Evolutionary conservation across 2,797 vertebrate genomes (phyloP).

Genomic region (Amazonetta brasiliensis): DNA sequence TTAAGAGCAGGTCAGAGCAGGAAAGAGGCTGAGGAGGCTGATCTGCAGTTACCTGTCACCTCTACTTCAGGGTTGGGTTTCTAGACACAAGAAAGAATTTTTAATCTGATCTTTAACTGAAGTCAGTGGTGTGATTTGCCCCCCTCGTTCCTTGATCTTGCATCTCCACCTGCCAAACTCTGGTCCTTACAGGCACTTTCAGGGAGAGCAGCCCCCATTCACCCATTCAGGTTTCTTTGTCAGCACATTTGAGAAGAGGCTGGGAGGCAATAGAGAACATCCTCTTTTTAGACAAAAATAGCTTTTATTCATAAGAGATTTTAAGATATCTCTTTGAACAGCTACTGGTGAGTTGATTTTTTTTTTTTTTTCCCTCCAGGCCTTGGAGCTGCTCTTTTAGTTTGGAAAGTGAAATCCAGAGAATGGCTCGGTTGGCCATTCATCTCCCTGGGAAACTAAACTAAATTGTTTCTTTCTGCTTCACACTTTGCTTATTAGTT

Average conservation of each 20-base stretch:
- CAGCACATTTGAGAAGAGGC: conserved; percentile 46
- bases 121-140: neutral
- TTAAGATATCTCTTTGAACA: conserved; percentile 48
- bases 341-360: conserved; percentile 7
- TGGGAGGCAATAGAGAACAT: conserved; percentile 36
- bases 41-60: neutral
- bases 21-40: neutral
- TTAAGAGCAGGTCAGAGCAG: neutral
- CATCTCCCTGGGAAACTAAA: conserved; percentile 7
- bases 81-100: conserved; percentile 20
- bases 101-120: conserved; percentile 6
- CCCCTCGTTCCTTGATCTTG: neutral
- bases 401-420: conserved; percentile 2
- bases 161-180: neutral
- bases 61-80: neutral
- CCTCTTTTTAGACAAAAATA: conserved; percentile 53
- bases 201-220: neutral
- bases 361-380: neutral
- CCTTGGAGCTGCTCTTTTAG: neutral
- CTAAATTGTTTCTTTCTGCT: neutral
- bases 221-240: conserved; percentile 40
- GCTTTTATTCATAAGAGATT: conserved; percentile 51
- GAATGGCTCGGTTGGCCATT: neutral
- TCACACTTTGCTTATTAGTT: neutral
- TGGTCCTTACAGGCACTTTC: conserved; percentile 12